Base-by-base conservation (phyloP, 2,888 invertebrate genomes). In the Yponomeuta sedellus region DNA sequence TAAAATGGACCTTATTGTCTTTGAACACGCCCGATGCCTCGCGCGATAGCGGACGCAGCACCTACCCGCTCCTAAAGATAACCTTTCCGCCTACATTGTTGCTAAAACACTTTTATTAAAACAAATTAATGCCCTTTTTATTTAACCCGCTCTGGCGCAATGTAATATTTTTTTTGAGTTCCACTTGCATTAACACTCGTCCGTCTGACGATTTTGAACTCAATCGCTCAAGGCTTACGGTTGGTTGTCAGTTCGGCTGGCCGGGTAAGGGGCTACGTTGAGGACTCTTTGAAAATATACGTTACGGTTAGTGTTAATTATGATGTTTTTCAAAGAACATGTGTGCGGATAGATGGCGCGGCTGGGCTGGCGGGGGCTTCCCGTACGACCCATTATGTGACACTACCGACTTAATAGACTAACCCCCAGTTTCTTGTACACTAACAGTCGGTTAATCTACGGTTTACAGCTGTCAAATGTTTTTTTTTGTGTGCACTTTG, bases 21-120 rank as follows among this genome's bases (percentile, higher is more conserved):
- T 16, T 52, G 44, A 52, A 52, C 44, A 52, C 44, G 44, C 44
- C 4, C 5, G 44, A 52, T 52, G 44, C 44, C 3, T 16, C 44
- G 16, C 4, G 5, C 12, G 44, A 52, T 52, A 52, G 44, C 16
- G 16, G 44, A 25, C 25, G 25, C 5, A 52, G 44, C 16, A 44
- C 4, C 44, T 16, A 16, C 1, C 5, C 44, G 44, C 44, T 52
- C 16, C 44, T 52, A 52, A 52, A 52, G 44, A 52, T 52, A 52
- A 16, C 16, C 44, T 52, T 52, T 16, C 44, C 12, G 44, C 44
- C 44, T 52, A 52, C 44, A 52, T 16, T 52, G 44, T 52, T 52
- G 44, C 44, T 52, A 52, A 52, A 52, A 52, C 44, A 52, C 44
- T 52, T 52, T 52, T 52, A 52, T 52, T 52, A 52, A 52, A 52